Evolutionary conservation across 2,888 invertebrate species (phyloP).

Genomic region (Lissocephala sabroskyi): DNA sequence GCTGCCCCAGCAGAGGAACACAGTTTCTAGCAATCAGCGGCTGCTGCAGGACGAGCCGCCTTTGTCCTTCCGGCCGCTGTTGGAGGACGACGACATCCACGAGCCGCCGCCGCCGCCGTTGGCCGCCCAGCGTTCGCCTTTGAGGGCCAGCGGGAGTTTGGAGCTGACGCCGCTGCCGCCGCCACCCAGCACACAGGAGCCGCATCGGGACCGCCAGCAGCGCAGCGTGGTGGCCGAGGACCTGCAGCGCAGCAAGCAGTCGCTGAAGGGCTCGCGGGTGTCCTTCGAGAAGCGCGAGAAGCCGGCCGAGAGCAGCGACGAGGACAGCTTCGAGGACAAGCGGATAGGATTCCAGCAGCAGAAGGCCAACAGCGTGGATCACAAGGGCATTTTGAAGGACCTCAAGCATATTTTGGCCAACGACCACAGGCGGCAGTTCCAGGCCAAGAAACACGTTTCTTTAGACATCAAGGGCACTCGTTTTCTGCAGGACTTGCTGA

Average conservation of each 20-base stretch:
- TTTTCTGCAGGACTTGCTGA: conserved; percentile 70
- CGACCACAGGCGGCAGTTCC: conserved; percentile 71
- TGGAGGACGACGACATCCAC: conserved; percentile 46
- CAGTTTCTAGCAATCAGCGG: too few relatives aligned
- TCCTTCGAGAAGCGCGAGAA: conserved; percentile 62
- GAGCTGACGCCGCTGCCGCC: conserved; percentile 66
- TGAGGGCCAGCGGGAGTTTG: conserved; percentile 51
- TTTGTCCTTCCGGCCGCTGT: conserved; percentile 58
- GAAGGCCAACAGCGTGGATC: conserved; percentile 72
- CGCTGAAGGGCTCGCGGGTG: conserved; percentile 71
- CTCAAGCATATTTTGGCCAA: conserved; percentile 68
- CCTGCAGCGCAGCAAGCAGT: conserved; percentile 67
- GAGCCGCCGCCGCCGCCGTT: conserved; percentile 33
- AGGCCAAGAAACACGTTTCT: conserved; percentile 73
- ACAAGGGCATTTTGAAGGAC: conserved; percentile 72
- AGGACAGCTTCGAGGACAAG: conserved; percentile 72
- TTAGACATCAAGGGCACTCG: conserved; percentile 71
- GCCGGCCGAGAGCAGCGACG: conserved; percentile 68
- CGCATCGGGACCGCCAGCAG: conserved; percentile 67
- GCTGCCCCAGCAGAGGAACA: conserved; percentile 17
- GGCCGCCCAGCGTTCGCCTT: conserved; percentile 46
- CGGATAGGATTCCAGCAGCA: conserved; percentile 71
- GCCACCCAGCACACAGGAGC: conserved; percentile 64
- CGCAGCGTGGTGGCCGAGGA: conserved; percentile 63
- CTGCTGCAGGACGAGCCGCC: conserved; percentile 57